Base-by-base conservation (phyloP, 2,797 vertebrate genomes). In the Toxotes lorentzi region DNA sequence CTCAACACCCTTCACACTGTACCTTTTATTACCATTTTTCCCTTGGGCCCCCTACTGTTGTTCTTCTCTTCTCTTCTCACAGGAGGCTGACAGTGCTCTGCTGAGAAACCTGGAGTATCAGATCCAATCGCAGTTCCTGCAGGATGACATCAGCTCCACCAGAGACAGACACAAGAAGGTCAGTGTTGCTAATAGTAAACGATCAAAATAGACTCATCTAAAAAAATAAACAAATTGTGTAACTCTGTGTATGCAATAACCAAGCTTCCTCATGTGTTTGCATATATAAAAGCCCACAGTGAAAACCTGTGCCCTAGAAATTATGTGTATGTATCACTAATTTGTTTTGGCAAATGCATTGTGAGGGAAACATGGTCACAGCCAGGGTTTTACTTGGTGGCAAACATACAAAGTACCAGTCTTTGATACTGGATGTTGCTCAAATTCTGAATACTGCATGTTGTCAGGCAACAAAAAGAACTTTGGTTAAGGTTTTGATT, bases 111-210 rank as follows among this genome's bases (percentile, higher is more conserved):
- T 99, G 62, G 97, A 96, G 77, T 94, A 95, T 66, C 97, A 99
- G 92, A 97, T 99, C 0, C 96, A 98, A 84, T 96, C 95, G 24
- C 97, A 99, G 92, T 99, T 98, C 88, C 94, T 99, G 76, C 97
- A 98, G 88, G 98, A 99, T 5, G 97, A 99, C 69, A 95, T 98
- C 78, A 97, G 91, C 76, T 95, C 96, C 24, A 96, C 97, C 70
- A 97, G 96, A 95, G 98, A 99, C 47, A 95, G 97, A 91, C 95
- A 98, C 89, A 98, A 95, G 88, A 99, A 99, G 97, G 98, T 98
- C 92, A 91, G 64, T 12, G 32, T 0, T 30, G 1, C 41, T 50
- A 7, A 43, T 34, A 12, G 1, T 13, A 23, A 62, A 59, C 27
- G 4, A 41, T 48, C 4, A 23, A 12, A 43, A 57, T 69, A 1